phyloP scores from a whole-genome alignment of 2,888 invertebrate species.

The Chymomyza fuscimana region DNA sequence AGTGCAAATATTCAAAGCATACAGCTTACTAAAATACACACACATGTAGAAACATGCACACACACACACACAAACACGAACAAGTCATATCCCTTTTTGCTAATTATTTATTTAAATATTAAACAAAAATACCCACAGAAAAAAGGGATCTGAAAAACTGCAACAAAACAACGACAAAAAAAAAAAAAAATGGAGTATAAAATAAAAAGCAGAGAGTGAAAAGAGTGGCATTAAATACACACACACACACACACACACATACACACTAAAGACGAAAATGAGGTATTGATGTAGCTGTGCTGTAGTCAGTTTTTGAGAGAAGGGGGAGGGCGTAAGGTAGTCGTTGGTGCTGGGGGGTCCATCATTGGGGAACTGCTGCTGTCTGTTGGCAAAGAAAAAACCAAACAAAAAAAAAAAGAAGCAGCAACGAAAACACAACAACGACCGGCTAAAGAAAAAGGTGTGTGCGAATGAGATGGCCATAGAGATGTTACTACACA shows the following conservation, averaged over 20 bases:
- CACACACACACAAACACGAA: slow-evolving; percentile 40
- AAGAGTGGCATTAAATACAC: slow-evolving; percentile 54
- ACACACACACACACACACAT: slow-evolving; percentile 23
- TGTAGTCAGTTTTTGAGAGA: not conserved
- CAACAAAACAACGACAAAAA: slow-evolving; percentile 45
- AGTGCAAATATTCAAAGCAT: slow-evolving; percentile 33
- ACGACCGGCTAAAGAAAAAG: not conserved
- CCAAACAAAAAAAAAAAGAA: slow-evolving; percentile 30
- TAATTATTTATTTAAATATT: slow-evolving; percentile 79
- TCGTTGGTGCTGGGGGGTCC: not conserved
- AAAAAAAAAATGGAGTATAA: slow-evolving; percentile 30
- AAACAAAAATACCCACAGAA: slow-evolving; percentile 73
- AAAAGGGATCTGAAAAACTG: slow-evolving; percentile 42
- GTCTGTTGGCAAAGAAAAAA: slow-evolving; percentile 45
- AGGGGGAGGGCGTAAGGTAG: slow-evolving; percentile 13
- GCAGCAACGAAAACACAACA: slow-evolving; percentile 21
- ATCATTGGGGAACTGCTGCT: slow-evolving; percentile 5
- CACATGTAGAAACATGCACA: slow-evolving; percentile 39
- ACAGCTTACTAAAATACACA: slow-evolving; percentile 27
- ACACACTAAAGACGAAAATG: slow-evolving; percentile 60
- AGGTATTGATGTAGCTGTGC: slow-evolving; percentile 60
- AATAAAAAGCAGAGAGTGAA: slow-evolving; percentile 36
- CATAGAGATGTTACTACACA: not conserved
- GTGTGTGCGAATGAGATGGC: not conserved
- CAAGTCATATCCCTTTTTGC: slow-evolving; percentile 71